phyloP scores from a whole-genome alignment of 2,797 vertebrate species.

The Schizothorax lantsangensis region DNA sequence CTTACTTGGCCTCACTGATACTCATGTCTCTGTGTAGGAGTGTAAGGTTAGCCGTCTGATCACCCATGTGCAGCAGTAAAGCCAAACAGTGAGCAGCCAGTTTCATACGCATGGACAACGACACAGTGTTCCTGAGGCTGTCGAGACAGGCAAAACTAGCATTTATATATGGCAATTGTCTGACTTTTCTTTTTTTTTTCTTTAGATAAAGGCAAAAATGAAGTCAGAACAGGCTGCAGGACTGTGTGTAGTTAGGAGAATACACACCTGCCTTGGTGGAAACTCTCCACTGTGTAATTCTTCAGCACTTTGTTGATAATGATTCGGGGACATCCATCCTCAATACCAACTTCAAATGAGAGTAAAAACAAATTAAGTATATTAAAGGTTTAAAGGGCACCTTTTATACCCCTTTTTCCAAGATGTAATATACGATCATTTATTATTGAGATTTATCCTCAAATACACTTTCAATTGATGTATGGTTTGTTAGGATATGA shows the following conservation, averaged over 20 bases:
- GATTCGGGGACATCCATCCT: conserved; percentile 83
- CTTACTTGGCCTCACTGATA: conserved; percentile 84
- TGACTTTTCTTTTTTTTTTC: background rate
- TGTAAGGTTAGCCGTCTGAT: conserved; percentile 87
- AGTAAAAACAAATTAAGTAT: background rate
- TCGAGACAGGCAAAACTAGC: background rate
- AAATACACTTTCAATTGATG: too few species aligned
- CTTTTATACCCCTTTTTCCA: too few species aligned
- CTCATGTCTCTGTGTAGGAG: conserved; percentile 88
- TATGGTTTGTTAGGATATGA: too few species aligned
- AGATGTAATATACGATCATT: too few species aligned
- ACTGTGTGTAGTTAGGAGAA: background rate
- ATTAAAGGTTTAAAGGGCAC: background rate
- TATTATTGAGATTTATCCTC: too few species aligned
- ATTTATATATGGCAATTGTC: background rate
- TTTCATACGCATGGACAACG: conserved; percentile 88
- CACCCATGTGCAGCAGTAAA: conserved; percentile 87
- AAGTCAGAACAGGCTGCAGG: background rate
- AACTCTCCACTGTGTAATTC: conserved; percentile 86
- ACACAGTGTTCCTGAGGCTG: conserved; percentile 85
- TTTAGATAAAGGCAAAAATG: background rate
- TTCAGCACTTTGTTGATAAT: conserved; percentile 85
- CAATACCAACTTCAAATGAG: conserved; percentile 77
- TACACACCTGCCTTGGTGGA: conserved; percentile 85
- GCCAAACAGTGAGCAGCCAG: conserved; percentile 83